A percentile compares a stretch with the other conserved stretches of the same genome.
Conservation (phyloP, 2,888 invertebrate genomes). For the Latheticus oryzae region DNA sequence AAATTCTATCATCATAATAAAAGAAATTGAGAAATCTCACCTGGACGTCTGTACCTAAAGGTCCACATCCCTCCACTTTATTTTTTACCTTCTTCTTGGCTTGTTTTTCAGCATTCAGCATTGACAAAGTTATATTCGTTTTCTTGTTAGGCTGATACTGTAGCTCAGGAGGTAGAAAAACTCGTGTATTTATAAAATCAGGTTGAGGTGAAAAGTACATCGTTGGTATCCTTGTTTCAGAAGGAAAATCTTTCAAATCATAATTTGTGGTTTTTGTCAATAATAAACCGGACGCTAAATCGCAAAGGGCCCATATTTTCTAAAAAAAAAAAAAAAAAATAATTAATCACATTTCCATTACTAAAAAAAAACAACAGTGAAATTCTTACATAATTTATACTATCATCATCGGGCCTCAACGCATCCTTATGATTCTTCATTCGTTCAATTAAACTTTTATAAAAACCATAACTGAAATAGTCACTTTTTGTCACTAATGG, state of each 20-base stretch:
- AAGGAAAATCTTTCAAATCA: slow-evolving; percentile 90
- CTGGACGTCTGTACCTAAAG: slow-evolving; percentile 72
- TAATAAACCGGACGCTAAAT: slow-evolving; percentile 91
- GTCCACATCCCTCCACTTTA: slow-evolving; percentile 69
- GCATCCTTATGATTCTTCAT: slow-evolving; percentile 96
- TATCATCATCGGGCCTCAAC: slow-evolving; percentile 83
- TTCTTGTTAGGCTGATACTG: slow-evolving; percentile 70
- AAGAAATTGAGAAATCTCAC: no score
- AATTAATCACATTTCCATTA: no score
- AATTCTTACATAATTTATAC: slow-evolving; percentile 81
- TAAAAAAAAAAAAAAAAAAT: slow-evolving; percentile 59
- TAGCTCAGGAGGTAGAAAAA: slow-evolving; percentile 85
- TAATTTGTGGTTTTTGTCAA: slow-evolving; percentile 88
- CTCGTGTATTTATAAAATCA: slow-evolving; percentile 79
- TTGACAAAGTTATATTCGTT: slow-evolving; percentile 63
- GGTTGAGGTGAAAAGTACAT: slow-evolving; percentile 89
- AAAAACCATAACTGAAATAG: slow-evolving; percentile 94
- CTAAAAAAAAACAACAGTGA: slow-evolving; percentile 28
- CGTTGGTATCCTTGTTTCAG: slow-evolving; percentile 86
- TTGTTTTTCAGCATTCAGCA: slow-evolving; percentile 64
- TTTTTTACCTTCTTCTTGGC: slow-evolving; percentile 66
- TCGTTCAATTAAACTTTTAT: slow-evolving; percentile 90
- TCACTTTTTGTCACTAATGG: slow-evolving; percentile 94
- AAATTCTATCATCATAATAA: no score
- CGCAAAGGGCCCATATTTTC: slow-evolving; percentile 98